Conservation (phyloP, 2,797 vertebrate genomes). For the Rhynchonycteris naso region DNA sequence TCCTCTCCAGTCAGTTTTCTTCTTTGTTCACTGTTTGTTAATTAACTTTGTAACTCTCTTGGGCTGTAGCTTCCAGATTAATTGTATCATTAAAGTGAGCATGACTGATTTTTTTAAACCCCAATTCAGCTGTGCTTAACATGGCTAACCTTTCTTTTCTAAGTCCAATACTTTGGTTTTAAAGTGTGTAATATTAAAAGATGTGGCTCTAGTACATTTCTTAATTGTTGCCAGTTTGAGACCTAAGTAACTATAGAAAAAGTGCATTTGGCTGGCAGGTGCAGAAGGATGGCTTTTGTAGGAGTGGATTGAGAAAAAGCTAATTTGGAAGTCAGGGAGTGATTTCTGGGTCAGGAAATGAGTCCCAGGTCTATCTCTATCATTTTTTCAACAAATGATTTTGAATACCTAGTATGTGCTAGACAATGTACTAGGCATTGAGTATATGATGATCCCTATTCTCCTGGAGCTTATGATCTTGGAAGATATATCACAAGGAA, state of each 20-base stretch:
- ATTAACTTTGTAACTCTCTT: slow-evolving; percentile 2
- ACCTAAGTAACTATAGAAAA: neutral
- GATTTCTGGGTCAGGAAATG: neutral
- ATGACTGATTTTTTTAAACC: slow-evolving; percentile 41
- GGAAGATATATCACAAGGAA: neutral
- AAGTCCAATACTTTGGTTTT: slow-evolving; percentile 29
- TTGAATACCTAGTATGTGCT: neutral
- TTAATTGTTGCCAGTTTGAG: neutral
- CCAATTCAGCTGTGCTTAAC: neutral
- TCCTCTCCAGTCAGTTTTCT: neutral
- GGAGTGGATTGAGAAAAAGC: neutral
- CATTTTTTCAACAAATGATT: neutral
- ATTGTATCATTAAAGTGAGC: slow-evolving; percentile 27
- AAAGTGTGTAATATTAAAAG: slow-evolving; percentile 16
- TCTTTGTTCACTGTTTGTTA: slow-evolving; percentile 19
- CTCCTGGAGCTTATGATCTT: neutral
- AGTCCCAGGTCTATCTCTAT: neutral
- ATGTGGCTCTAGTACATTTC: neutral
- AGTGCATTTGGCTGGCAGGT: neutral
- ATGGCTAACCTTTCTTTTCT: slow-evolving; percentile 18
- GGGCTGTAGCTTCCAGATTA: slow-evolving; percentile 17
- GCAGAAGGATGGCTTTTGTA: neutral
- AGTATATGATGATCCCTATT: neutral
- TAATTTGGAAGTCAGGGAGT: slow-evolving; percentile 1
- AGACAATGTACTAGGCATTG: neutral